Conservation (phyloP, 2,113 vertebrate species). For the Istiophorus platypterus region DNA sequence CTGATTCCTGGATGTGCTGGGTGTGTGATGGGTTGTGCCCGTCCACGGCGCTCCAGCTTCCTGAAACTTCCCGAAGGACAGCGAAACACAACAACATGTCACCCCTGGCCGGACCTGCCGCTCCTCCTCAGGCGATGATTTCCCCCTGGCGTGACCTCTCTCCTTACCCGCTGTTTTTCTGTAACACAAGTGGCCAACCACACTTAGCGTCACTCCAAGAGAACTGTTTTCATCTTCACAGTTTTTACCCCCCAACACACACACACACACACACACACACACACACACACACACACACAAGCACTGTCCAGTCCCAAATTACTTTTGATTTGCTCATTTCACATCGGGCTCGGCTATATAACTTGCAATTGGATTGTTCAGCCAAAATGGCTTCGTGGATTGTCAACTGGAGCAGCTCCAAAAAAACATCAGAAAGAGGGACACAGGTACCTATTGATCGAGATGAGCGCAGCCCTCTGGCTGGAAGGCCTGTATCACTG, state of each 20-base stretch:
- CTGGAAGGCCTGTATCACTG: background rate
- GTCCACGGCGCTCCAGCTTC: slow-evolving; percentile 31
- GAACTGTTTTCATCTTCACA: slow-evolving; percentile 20
- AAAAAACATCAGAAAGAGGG: slow-evolving; percentile 25
- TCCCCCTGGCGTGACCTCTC: slow-evolving; percentile 2
- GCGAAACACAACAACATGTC: slow-evolving; percentile 21
- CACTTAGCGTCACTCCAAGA: background rate
- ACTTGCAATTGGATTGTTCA: slow-evolving; percentile 15
- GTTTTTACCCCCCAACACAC: slow-evolving; percentile 18
- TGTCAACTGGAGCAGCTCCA: background rate
- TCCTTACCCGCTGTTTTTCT: slow-evolving; percentile 26
- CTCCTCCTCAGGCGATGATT: slow-evolving; percentile 22
- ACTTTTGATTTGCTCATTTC: slow-evolving; percentile 52
- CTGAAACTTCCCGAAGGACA: slow-evolving; percentile 17
- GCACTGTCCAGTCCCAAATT: slow-evolving; percentile 19
- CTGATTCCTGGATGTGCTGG: background rate
- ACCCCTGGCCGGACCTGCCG: background rate
- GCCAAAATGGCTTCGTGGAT: slow-evolving; percentile 16
- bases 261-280: too few relatives aligned
- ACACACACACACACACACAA: too few relatives aligned
- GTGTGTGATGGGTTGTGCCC: background rate
- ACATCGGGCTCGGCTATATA: slow-evolving; percentile 19
- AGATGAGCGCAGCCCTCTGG: slow-evolving; percentile 1
- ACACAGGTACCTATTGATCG: slow-evolving; percentile 27
- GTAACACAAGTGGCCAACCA: slow-evolving; percentile 16